Evolutionary conservation across 2,797 vertebrate genomes (phyloP).

Genomic region (Mormyrus hasselquistii): DNA sequence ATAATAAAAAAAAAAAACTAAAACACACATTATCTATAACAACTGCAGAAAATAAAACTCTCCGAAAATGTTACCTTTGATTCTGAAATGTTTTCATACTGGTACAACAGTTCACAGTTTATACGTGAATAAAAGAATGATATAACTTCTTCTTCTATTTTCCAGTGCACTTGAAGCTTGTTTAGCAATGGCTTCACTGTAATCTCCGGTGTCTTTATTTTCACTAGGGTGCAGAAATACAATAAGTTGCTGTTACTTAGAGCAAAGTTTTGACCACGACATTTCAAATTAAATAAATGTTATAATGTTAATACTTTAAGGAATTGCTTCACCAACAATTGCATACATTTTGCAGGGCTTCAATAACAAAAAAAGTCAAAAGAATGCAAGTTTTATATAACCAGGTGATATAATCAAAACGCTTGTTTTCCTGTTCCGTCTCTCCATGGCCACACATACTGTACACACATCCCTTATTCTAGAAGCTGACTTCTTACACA

Average conservation of each 20-base stretch:
- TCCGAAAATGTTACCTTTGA: not conserved
- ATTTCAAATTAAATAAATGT: not conserved
- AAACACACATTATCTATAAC: not conserved
- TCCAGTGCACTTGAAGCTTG: constrained; percentile 4
- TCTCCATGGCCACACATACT: not conserved
- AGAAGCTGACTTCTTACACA: not conserved
- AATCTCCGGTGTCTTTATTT: not conserved
- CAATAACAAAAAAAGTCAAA: not conserved
- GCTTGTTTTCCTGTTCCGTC: not conserved
- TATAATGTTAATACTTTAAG: not conserved
- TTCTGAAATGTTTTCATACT: not conserved
- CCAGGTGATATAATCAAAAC: not conserved
- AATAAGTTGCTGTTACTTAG: not conserved
- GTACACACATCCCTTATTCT: not conserved
- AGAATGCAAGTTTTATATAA: not conserved
- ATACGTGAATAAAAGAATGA: accelerated
- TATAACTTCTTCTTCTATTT: not conserved
- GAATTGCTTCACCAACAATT: not conserved
- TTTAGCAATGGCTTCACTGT: not conserved
- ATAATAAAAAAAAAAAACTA: not conserved
- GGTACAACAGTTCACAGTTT: constrained; percentile 2
- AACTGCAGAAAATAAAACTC: not conserved
- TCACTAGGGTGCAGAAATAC: constrained; percentile 12
- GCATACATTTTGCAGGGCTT: not conserved
- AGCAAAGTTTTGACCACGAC: not conserved